Base-by-base conservation (phyloP, 1,140 invertebrate genomes). In the Diorhabda carinulata region DNA sequence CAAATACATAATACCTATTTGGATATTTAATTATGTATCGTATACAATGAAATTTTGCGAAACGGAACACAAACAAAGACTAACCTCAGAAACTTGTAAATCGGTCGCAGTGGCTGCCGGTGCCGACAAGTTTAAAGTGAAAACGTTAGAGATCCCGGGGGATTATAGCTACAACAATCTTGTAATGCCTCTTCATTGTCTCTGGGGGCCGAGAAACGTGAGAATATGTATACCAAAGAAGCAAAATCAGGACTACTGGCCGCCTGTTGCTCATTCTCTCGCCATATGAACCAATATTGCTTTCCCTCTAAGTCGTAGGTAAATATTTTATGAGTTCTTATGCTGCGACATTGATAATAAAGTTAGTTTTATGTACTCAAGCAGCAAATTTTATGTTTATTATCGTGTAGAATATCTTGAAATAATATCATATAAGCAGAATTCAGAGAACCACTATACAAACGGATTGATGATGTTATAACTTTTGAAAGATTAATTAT, bases 101-200 rank as follows among this genome's bases (percentile, higher is more conserved):
- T 68, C 25, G 25, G 25, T 25, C 25, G 25, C 25, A 25, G n/a
- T n/a, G 47, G 47, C 47, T 52, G 47, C 47, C 47, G 47, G 47
- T 52, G 73, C 72, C 72, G 70, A 70, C 64, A 67, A 74, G 73
- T 76, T 74, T 72, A 74, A 74, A 73, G 73, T 74, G 73, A 76
- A 76, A 76, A 76, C 74, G 74, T 74, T 76, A 76, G 67, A 72
- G 74, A 71, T 74, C 74, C 68, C 74, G 10, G 4, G 74, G 73
- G 74, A 76, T 76, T 74, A 76, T 76, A 74, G 73, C 73, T 74
- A 76, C 74, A 76, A 76, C 74, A 76, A 76, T 76, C 74, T 76
- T 76, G 74, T 76, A 75, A 75, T 76, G 74, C 74, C 73, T 70
- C 69, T 70, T 64, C 67, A 59, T 69, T 69, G 63, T 72, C 73